Conservation (phyloP, 92 coral and sea anemone genomes). For the Galaxea fascicularis region DNA sequence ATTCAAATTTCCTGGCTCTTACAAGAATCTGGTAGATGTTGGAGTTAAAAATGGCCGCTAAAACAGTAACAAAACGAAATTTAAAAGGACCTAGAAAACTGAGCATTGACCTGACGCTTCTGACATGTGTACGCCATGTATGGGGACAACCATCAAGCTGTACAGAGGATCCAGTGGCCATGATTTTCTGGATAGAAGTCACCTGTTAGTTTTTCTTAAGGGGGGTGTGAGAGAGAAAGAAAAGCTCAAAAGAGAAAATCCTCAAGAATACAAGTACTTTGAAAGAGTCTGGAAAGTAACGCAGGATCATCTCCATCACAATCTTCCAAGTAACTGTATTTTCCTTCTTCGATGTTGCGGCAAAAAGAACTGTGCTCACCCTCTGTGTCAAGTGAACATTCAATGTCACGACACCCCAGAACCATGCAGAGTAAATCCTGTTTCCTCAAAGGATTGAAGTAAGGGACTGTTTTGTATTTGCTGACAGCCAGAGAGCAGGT, state of each 20-base stretch:
- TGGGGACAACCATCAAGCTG: constrained; percentile 53
- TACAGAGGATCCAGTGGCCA: constrained; percentile 53
- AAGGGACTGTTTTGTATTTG: background rate
- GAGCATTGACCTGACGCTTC: no score
- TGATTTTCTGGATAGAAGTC: constrained; percentile 18
- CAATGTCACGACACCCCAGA: background rate
- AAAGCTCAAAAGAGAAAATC: constrained; percentile 34
- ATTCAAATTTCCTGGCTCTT: no score
- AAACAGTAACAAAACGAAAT: no score
- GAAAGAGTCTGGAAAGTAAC: constrained; percentile 9
- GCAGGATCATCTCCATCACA: constrained; percentile 53
- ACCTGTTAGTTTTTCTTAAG: constrained; percentile 39
- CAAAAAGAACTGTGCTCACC: constrained; percentile 48
- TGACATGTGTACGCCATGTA: constrained; percentile 63
- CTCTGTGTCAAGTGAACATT: constrained; percentile 20
- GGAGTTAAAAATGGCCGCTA: no score
- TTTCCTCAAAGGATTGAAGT: background rate
- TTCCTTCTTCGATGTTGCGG: constrained; percentile 57
- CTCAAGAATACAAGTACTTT: background rate
- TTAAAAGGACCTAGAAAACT: no score
- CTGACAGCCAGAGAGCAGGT: background rate
- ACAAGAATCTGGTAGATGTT: no score
- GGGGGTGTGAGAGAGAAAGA: constrained; percentile 52
- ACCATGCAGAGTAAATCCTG: background rate
- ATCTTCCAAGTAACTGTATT: constrained; percentile 44